Evolutionary conservation across 2,797 vertebrate genomes (phyloP).

Genomic region (Peromyscus attwateri): DNA sequence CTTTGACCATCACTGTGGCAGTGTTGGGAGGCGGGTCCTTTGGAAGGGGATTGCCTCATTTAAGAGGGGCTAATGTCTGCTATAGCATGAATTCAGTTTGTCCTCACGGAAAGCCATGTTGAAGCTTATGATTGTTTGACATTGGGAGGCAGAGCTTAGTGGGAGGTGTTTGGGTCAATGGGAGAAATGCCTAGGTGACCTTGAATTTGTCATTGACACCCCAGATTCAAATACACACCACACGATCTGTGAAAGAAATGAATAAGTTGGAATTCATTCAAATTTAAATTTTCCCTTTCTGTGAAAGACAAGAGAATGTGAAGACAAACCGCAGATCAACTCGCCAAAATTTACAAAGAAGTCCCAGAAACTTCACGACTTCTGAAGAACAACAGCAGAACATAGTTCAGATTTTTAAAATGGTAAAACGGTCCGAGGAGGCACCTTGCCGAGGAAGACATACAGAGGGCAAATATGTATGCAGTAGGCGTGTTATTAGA

Average conservation of each 20-base stretch:
- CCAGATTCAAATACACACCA: neutral
- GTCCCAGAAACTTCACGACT: neutral
- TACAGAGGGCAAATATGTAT: neutral
- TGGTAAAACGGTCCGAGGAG: neutral
- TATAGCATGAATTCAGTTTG: fast-evolving
- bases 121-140: neutral
- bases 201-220: neutral
- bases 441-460: neutral
- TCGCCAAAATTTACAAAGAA: neutral
- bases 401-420: neutral
- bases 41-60: neutral
- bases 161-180: neutral
- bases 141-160: neutral
- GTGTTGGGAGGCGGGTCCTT: neutral
- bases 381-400: neutral
- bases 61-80: neutral
- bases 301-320: neutral
- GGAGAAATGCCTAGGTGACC: neutral
- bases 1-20: neutral
- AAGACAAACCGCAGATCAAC: neutral
- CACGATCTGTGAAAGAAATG: neutral
- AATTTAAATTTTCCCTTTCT: neutral
- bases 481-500: neutral
- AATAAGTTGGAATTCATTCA: neutral
- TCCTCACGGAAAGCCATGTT: neutral